Evolutionary conservation across 2,888 invertebrate species (phyloP), one percentile per base, ranked within the genome.

Genomic region (Heliothis peltigera): DNA sequence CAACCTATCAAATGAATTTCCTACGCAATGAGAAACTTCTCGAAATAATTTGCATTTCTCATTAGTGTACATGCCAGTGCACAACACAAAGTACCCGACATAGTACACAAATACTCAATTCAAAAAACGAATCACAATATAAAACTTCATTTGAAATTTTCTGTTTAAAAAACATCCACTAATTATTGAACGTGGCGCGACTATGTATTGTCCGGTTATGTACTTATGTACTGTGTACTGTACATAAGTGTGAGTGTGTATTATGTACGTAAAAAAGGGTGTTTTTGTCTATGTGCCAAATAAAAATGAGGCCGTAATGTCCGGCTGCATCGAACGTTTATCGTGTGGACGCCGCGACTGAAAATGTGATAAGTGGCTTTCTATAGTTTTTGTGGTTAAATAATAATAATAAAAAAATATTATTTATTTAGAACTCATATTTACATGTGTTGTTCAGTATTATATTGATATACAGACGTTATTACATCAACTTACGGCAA

Each of bases 261-360:
- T 89, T 91, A 87, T 90, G 89, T 87, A 88, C 32, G 32, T 39
- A 91, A 93, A 91, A 94, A 93, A 91, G 92, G 92, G 91, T 90
- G 91, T 91, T 93, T 93, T 94, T 92, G 92, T 93, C 94, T 94
- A 94, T 94, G 93, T 94, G 92, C 92, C 92, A 93, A 94, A 94
- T 94, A 94, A 94, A 94, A 94, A 94, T 94, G 94, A 94, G 94
- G 89, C 85, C 92, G 92, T 94, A 93, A 94, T 94, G 93, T 93
- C 92, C 94, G 90, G 90, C 87, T 85, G 91, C 86, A 88, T 85
- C 87, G 88, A 85, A 84, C 92, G 92, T 91, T 93, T 93, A 94
- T 93, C 92, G 92, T 80, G 80, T 77, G 80, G 76, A 79, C 70
- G 66, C 76, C 76, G 63, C 64, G 63, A 63, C 67, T 73, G 47